These are phyloP conservation scores for Drosophila melanogaster DNA, from an alignment of 1,140 invertebrate species.

Conservation along the genomic window Release_6_plus_ISO1_MT NT_037436.4:7590001-7590500, in stretches of 20 bases:
- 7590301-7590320: constrained; percentile 36
- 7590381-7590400: constrained; percentile 31
- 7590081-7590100: constrained; percentile 74
- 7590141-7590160: constrained; percentile 6
- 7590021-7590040: constrained; percentile 64
- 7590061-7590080: constrained; percentile 66
- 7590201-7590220: constrained; percentile 18
- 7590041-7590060: constrained; percentile 51
- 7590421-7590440: constrained; percentile 61
- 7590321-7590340: constrained; percentile 49
- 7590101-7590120: constrained; percentile 17
- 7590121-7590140: constrained; percentile 10
- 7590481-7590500: constrained; percentile 38
- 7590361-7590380: constrained; percentile 16
- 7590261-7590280: constrained; percentile 58
- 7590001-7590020: constrained; percentile 37
- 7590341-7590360: constrained; percentile 57
- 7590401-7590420: constrained; percentile 34
- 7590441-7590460: constrained; percentile 56
- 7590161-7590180: constrained; percentile 31
- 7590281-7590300: constrained; percentile 50
- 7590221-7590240: constrained; percentile 28
- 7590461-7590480: constrained; percentile 54
- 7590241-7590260: constrained; percentile 31
- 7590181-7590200: constrained; percentile 50